Base-by-base conservation (phyloP, 2,797 vertebrate genomes). In the Syndactyla subalaris region DNA sequence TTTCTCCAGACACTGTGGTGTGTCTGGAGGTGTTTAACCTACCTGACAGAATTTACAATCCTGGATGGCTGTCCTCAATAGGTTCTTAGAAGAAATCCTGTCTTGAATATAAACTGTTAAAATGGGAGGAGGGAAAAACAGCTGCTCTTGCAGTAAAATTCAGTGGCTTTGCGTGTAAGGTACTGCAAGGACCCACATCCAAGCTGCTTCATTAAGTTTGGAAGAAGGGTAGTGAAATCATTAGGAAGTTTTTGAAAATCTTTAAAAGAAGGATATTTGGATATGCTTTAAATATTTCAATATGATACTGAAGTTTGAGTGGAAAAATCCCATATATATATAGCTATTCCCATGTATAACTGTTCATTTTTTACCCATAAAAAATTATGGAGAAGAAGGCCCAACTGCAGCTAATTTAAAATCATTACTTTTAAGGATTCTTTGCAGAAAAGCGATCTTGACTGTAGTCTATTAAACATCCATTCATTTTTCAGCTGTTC, bases 271-370 rank as follows among this genome's bases (percentile, higher is more conserved):
- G 78, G 46, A 70, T 82, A 36, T 54, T 85, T 92, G 73, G 41
- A 95, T 94, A 96, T 85, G 74, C 61, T 94, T n/a, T 76, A 74
- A 90, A 55, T 46, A n/a, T 92, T 95, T 88, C 81, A 93, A 92
- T 75, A 36, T 14, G 24, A 46, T 94, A 68, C 30, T 91, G 71
- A 89, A 75, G 36, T 22, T 24, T 5, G 55, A 80, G 85, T 77
- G 62, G 52, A 57, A 80, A 85, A 75, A 58, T 58, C 24, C 32
- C 10, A 4, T 38, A 34, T 54, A 49, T 52, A 8, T 41, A 10
- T 63, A 6, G n/a, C 14, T 26, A 5, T 59, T 66, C 32, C 19
- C 26, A 21, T 32, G 13, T 36, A 36, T 23, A 52, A 27, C 39
- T 92, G 27, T 83, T 93, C 49, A 87, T 78, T 94, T 96, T 59